Percentiles rank a stretch among this genome's conserved stretches.
Evolutionary conservation across 2,113 vertebrate genomes (phyloP).

Genomic region (Apodemus sylvaticus): DNA sequence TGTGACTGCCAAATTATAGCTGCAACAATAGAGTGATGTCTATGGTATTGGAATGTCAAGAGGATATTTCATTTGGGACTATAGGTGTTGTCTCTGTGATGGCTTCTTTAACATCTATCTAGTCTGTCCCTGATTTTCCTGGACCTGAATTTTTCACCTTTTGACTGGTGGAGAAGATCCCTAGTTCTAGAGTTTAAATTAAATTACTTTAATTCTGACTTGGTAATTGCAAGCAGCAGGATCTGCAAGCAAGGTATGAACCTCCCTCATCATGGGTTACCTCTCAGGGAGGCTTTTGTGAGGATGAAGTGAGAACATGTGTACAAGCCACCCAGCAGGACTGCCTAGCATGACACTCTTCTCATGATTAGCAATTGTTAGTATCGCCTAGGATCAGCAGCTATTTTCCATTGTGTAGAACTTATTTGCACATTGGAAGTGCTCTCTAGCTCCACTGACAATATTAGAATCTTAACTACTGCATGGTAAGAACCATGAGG

Average conservation of each 20-base stretch:
- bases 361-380: neutral
- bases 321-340: neutral
- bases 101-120: neutral
- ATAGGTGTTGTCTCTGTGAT: no score
- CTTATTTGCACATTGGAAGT: neutral
- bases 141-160: neutral
- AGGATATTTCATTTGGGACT: neutral
- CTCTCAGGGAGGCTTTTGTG: neutral
- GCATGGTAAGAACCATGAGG: neutral
- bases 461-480: neutral
- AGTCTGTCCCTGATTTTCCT: neutral
- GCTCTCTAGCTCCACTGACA: neutral
- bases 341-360: neutral
- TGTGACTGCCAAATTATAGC: neutral
- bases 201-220: neutral
- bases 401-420: neutral
- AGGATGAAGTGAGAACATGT: neutral
- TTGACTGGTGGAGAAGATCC: neutral
- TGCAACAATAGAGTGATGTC: neutral
- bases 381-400: neutral
- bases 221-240: neutral
- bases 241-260: neutral
- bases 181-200: neutral
- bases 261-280: neutral
- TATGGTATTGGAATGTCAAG: neutral